Evolutionary conservation across 2,888 invertebrate species (phyloP).

Genomic region (Dynastes tityus): DNA sequence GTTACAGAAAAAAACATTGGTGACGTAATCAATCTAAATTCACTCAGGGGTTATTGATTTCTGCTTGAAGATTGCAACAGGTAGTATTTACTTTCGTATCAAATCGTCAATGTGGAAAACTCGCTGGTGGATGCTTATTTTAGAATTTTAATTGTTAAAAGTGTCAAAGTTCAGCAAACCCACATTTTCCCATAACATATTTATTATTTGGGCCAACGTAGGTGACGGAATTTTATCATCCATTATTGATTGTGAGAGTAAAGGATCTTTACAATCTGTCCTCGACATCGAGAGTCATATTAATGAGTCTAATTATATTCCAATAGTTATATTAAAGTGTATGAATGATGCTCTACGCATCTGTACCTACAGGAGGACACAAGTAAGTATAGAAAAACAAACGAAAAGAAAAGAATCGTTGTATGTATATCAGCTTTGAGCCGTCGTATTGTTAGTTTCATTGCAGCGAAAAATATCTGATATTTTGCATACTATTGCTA

Average conservation of each 20-base stretch:
- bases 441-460: too few species aligned
- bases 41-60: background rate
- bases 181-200: background rate
- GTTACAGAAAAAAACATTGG: background rate
- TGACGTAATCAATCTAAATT: background rate
- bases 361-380: too few species aligned
- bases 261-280: too few species aligned
- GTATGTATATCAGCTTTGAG: too few species aligned
- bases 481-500: too few species aligned
- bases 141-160: conserved; percentile 10
- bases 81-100: background rate
- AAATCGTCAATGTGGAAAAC: background rate
- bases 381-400: too few species aligned
- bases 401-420: too few species aligned
- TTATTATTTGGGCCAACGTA: background rate
- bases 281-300: too few species aligned
- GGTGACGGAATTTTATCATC: background rate
- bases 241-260: background rate
- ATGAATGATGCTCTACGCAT: too few species aligned
- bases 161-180: conserved; percentile 1
- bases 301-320: too few species aligned
- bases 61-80: conserved; percentile 11
- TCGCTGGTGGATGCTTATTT: background rate
- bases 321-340: too few species aligned
- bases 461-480: too few species aligned